These are phyloP conservation scores for Alouatta palliata DNA, from an alignment of 2,113 vertebrate species.

Conservation along the genomic window DNA sequence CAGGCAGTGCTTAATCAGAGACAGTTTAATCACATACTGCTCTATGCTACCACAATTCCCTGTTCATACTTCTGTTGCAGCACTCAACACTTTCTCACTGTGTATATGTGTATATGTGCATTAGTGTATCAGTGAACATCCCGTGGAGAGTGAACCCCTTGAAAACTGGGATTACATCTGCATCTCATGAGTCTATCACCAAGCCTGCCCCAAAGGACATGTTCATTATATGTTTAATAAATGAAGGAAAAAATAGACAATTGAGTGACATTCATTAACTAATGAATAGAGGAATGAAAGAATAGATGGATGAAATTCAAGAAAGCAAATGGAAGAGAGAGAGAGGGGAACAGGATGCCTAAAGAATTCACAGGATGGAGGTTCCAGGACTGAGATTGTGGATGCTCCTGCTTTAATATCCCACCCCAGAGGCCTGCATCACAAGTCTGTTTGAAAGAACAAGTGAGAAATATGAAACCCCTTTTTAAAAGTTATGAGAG, in stretches of 20 bases:
- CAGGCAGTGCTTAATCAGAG: neutral
- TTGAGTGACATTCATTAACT: neutral
- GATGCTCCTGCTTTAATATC: neutral
- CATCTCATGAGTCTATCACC: accelerated
- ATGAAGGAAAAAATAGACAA: neutral
- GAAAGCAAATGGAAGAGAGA: neutral
- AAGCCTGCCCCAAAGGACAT: neutral
- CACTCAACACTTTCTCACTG: neutral
- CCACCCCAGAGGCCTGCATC: neutral
- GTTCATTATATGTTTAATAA: neutral
- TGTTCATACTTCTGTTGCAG: neutral
- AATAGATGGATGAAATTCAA: neutral
- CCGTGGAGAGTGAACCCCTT: neutral
- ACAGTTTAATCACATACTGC: neutral
- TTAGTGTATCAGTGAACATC: accelerated
- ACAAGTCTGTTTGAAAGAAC: neutral
- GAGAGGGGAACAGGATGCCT: neutral
- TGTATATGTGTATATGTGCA: accelerated
- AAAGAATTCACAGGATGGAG: accelerated
- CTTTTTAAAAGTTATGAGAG: neutral
- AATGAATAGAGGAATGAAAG: neutral
- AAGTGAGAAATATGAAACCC: neutral
- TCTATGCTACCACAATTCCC: neutral
- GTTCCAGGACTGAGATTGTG: neutral
- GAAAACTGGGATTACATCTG: neutral